These are phyloP conservation scores for Enteromius mattozi DNA, from an alignment of 2,797 vertebrate genomes.

Conservation along the genomic window DNA sequence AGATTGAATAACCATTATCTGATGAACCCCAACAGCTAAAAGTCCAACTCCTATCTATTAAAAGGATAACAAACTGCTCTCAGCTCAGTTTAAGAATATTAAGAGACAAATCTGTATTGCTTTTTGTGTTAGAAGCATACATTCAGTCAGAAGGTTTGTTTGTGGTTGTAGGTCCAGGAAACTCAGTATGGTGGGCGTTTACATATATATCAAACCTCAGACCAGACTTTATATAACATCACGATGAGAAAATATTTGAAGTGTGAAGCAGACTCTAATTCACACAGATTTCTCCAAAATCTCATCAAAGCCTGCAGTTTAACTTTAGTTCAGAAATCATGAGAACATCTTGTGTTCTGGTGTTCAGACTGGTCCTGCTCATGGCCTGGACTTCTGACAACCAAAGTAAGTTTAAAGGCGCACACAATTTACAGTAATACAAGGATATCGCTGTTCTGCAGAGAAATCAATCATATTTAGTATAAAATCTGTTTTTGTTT, in stretches of 20 bases:
- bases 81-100: slow-evolving; percentile 8
- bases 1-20: no score
- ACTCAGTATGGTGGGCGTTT: neutral
- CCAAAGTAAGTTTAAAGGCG: slow-evolving; percentile 44
- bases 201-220: slow-evolving; percentile 10
- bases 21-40: no score
- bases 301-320: neutral
- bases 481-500: neutral
- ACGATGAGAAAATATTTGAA: neutral
- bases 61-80: slow-evolving; percentile 14
- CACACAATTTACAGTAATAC: slow-evolving; percentile 19
- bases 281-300: neutral
- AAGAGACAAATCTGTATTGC: neutral
- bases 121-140: no score
- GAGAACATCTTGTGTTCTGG: slow-evolving; percentile 52
- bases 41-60: neutral
- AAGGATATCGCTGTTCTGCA: neutral
- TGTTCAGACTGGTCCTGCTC: slow-evolving; percentile 58
- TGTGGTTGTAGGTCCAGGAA: neutral
- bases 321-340: slow-evolving; percentile 43
- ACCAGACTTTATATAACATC: neutral
- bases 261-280: neutral
- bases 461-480: neutral
- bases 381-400: slow-evolving; percentile 20
- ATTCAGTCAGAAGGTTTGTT: neutral